phyloP scores from a whole-genome alignment of 2,797 vertebrate genomes.

The Naso thynnoides region DNA sequence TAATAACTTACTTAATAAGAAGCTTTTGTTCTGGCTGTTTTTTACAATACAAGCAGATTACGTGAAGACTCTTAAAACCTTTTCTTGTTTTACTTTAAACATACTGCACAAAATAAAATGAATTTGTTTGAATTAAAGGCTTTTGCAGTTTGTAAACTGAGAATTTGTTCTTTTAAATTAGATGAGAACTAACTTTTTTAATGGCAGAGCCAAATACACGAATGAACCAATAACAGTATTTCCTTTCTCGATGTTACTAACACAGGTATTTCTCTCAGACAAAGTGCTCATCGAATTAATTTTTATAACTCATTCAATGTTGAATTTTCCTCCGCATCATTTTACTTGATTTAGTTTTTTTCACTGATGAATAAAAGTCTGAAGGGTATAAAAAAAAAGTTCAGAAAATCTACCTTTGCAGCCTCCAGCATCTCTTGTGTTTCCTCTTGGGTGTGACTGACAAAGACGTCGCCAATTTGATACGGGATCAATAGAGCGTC shows the following conservation, averaged over 20 bases:
- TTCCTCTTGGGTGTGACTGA: constrained; percentile 95
- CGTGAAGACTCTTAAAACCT: too few species aligned
- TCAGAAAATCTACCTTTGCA: constrained; percentile 87
- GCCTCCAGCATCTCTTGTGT: constrained; percentile 96
- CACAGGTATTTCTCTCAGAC: background rate
- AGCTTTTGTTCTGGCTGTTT: background rate
- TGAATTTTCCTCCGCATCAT: background rate
- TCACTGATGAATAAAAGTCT: background rate
- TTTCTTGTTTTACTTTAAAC: too few species aligned
- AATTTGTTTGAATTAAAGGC: too few species aligned
- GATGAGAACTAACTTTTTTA: background rate
- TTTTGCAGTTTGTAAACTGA: background rate
- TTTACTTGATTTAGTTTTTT: background rate
- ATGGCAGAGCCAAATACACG: background rate
- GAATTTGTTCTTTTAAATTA: background rate
- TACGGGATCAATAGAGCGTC: constrained; percentile 91
- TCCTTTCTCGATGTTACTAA: too few species aligned
- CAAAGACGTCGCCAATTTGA: constrained; percentile 96
- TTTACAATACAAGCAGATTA: background rate
- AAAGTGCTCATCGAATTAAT: background rate
- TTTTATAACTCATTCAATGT: background rate
- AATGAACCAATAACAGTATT: background rate
- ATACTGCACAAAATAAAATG: too few species aligned
- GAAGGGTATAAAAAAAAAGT: background rate
- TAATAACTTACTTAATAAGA: background rate